Percentiles rank a stretch among this genome's conserved stretches.
Evolutionary conservation across 2,888 invertebrate genomes (phyloP).

Genomic region (Gasteruption jaculator): DNA sequence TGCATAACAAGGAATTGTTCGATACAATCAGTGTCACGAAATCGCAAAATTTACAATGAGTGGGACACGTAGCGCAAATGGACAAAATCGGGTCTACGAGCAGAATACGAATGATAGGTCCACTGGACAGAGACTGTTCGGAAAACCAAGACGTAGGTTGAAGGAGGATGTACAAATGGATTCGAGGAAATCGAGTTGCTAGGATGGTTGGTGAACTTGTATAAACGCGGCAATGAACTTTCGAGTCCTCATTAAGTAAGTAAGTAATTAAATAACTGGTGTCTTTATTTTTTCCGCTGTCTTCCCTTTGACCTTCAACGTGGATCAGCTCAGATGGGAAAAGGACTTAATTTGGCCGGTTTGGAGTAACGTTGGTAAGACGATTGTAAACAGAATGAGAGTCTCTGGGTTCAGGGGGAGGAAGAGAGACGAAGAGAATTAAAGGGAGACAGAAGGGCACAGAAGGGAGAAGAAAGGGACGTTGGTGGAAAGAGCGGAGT

Average conservation of each 20-base stretch:
- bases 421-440: neutral
- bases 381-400: slow-evolving; percentile 34
- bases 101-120: too few relatives aligned
- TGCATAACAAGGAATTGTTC: too few relatives aligned
- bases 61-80: too few relatives aligned
- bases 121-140: slow-evolving; percentile 17
- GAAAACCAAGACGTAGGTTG: neutral
- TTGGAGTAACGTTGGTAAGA: neutral
- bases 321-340: neutral
- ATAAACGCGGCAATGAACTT: too few relatives aligned
- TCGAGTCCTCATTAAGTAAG: too few relatives aligned
- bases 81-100: too few relatives aligned
- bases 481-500: slow-evolving; percentile 18
- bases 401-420: slow-evolving; percentile 13
- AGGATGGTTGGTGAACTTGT: too few relatives aligned
- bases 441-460: neutral
- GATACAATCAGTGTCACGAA: too few relatives aligned
- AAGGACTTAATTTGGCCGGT: neutral
- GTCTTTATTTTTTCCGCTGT: neutral
- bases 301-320: neutral
- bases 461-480: slow-evolving; percentile 7
- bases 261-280: slow-evolving; percentile 1
- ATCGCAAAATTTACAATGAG: too few relatives aligned
- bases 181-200: neutral
- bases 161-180: neutral